Conservation (phyloP, 2,888 invertebrate genomes). For the Zygaena filipendulae region DNA sequence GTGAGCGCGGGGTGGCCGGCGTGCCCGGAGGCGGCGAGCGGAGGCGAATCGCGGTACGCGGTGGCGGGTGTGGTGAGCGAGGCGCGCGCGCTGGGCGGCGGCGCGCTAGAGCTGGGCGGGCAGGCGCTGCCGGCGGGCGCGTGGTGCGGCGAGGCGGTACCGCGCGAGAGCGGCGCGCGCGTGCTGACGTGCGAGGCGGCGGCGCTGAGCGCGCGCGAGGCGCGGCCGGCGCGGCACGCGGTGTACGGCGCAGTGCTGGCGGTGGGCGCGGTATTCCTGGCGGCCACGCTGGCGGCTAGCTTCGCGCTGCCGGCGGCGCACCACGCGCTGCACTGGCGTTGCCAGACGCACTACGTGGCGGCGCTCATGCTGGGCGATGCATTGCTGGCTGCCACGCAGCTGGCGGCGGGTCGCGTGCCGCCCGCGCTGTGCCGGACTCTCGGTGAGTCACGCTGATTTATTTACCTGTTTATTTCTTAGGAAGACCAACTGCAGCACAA, state of each 20-base stretch:
- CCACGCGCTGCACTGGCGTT: constrained; percentile 89
- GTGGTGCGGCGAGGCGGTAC: constrained; percentile 66
- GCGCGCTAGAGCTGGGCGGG: constrained; percentile 56
- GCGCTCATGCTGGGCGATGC: constrained; percentile 85
- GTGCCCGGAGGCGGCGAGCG: constrained; percentile 52
- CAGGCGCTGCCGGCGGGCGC: constrained; percentile 47
- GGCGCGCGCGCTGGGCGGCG: constrained; percentile 59
- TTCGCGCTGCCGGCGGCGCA: constrained; percentile 84
- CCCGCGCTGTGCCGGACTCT: constrained; percentile 72
- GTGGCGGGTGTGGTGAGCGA: constrained; percentile 68
- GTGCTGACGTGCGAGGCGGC: constrained; percentile 58
- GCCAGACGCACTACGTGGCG: constrained; percentile 88
- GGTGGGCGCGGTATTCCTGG: constrained; percentile 83
- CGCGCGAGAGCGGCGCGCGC: constrained; percentile 34
- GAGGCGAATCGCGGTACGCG: constrained; percentile 65
- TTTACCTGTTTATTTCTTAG: background rate
- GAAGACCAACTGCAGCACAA: too few relatives aligned
- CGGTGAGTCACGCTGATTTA: constrained; percentile 72
- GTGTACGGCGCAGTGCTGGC: constrained; percentile 83
- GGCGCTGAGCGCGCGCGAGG: constrained; percentile 17
- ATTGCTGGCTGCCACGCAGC: constrained; percentile 80
- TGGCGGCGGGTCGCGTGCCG: constrained; percentile 71
- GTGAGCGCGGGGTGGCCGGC: constrained; percentile 65
- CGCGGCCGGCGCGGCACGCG: constrained; percentile 61
- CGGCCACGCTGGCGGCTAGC: constrained; percentile 82